Conservation (phyloP, 2,888 invertebrate species). For the Drosophila conformis region DNA sequence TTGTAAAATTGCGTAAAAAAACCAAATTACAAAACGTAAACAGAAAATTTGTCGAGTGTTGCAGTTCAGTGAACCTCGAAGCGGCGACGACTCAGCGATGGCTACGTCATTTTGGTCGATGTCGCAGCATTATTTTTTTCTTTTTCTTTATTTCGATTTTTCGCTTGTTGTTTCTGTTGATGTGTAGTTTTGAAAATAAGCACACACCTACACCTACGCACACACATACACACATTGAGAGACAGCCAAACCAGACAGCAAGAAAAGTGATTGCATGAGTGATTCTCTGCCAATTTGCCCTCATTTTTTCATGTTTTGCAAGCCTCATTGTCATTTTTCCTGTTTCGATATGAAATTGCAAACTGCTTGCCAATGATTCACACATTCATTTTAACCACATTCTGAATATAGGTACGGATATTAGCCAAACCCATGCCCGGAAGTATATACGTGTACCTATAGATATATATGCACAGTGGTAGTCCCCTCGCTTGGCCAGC, state of each 20-base stretch:
- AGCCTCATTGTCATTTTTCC: conserved; percentile 14
- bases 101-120: conserved; percentile 62
- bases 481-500: conserved; percentile 34
- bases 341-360: conserved; percentile 46
- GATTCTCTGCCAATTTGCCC: conserved; percentile 49
- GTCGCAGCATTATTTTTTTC: conserved; percentile 18
- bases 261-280: conserved; percentile 61
- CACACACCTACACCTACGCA: conserved; percentile 47
- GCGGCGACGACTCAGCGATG: conserved; percentile 5
- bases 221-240: conserved; percentile 26
- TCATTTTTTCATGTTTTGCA: conserved; percentile 3
- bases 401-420: conserved; percentile 28
- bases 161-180: conserved; percentile 12
- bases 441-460: conserved; percentile 23
- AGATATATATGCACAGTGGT: not conserved
- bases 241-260: conserved; percentile 5
- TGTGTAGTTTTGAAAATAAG: conserved; percentile 67
- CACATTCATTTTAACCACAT: conserved; percentile 45
- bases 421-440: conserved; percentile 48
- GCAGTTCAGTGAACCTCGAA: conserved; percentile 67
- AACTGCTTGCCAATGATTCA: conserved; percentile 55
- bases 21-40: conserved; percentile 54
- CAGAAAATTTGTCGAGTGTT: conserved; percentile 55
- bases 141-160: not conserved
- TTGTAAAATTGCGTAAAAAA: conserved; percentile 24